Evolutionary conservation across 2,113 vertebrate genomes (phyloP).

Genomic region (Cyprinus carpio): DNA sequence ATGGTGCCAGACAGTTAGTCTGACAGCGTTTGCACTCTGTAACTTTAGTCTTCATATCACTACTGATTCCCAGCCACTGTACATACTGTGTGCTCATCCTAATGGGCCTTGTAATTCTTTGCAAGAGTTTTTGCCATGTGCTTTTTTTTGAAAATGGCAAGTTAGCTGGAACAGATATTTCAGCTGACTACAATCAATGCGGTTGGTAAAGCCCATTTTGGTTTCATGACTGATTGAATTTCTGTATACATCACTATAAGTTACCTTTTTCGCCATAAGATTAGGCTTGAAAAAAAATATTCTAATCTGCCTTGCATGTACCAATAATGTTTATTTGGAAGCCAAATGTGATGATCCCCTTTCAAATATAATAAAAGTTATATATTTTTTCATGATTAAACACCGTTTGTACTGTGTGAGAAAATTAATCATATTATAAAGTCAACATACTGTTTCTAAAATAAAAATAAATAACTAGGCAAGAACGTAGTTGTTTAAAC

Average conservation of each 20-base stretch:
- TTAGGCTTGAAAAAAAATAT: not conserved
- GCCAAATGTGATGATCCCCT: too few relatives aligned
- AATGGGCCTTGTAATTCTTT: constrained; percentile 21
- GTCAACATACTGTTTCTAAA: too few relatives aligned
- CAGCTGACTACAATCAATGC: not conserved
- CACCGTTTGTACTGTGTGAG: too few relatives aligned
- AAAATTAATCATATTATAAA: too few relatives aligned
- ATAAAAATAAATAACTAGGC: too few relatives aligned
- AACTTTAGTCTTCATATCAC: constrained; percentile 14
- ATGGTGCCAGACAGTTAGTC: constrained; percentile 18
- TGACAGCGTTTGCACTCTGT: constrained; percentile 22
- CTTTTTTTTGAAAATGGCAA: not conserved
- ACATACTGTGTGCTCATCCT: not conserved
- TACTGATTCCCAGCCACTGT: constrained; percentile 5
- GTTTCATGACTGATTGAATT: not conserved
- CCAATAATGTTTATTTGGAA: too few relatives aligned
- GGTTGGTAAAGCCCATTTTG: not conserved
- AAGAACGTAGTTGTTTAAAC: too few relatives aligned
- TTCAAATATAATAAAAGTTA: too few relatives aligned
- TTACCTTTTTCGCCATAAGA: not conserved
- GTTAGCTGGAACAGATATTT: not conserved
- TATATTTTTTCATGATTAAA: too few relatives aligned
- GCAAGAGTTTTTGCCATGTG: constrained; percentile 5
- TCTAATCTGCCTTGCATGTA: not conserved
- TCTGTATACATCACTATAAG: not conserved